Evolutionary conservation across 2,888 invertebrate species (phyloP).

Genomic region (Spisula subtruncata): DNA sequence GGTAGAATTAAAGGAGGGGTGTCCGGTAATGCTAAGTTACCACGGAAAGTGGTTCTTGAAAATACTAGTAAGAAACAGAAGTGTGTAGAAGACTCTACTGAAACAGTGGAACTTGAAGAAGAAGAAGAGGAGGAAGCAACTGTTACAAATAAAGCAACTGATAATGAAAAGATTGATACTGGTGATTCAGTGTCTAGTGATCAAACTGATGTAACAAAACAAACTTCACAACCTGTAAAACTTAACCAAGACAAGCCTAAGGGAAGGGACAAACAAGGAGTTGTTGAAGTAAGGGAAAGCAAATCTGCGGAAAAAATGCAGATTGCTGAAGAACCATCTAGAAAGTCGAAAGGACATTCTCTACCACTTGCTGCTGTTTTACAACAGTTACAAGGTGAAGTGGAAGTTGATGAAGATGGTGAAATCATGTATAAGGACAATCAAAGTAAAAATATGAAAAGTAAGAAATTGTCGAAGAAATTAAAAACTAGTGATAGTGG

Average conservation of each 20-base stretch:
- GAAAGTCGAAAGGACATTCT: conserved; percentile 54
- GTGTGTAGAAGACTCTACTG: conserved; percentile 55
- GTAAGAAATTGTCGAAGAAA: conserved; percentile 41
- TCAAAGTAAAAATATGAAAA: conserved; percentile 54
- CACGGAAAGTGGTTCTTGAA: conserved; percentile 51
- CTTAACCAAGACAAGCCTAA: conserved; percentile 1
- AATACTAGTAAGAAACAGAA: conserved; percentile 45
- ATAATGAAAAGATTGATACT: conserved; percentile 34
- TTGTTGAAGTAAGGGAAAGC: background rate
- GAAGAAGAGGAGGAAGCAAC: conserved; percentile 52
- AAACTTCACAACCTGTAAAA: background rate
- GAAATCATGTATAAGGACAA: conserved; percentile 15
- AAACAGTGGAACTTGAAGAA: conserved; percentile 60
- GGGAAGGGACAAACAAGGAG: background rate
- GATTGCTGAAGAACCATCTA: background rate
- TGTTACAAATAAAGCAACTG: conserved; percentile 18
- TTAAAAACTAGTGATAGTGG: conserved; percentile 37
- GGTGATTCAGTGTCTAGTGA: conserved; percentile 37
- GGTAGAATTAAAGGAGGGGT: conserved; percentile 68
- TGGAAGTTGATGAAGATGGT: conserved; percentile 32
- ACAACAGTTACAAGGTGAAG: conserved; percentile 66
- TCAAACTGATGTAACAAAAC: conserved; percentile 20
- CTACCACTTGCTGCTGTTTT: conserved; percentile 67
- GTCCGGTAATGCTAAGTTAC: conserved; percentile 42
- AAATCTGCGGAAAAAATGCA: conserved; percentile 7